Conservation (phyloP, 2,888 invertebrate species). For the Timandra comae region DNA sequence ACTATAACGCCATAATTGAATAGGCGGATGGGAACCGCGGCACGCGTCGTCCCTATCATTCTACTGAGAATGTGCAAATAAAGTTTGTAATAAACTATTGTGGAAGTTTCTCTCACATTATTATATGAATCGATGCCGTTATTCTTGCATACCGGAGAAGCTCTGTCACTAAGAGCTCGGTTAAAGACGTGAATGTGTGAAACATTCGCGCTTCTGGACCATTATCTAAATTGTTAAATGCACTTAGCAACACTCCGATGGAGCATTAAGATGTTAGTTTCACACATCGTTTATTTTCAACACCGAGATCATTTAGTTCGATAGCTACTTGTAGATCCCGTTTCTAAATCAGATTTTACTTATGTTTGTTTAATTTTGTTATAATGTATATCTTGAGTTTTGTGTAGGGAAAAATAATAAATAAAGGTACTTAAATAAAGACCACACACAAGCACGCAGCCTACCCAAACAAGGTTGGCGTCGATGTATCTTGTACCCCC, state of each 20-base stretch:
- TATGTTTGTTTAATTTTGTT: conserved; percentile 9
- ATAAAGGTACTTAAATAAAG: conserved; percentile 37
- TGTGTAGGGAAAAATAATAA: no score
- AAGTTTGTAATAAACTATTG: conserved; percentile 58
- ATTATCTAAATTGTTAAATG: conserved; percentile 67
- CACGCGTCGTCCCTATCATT: conserved; percentile 54
- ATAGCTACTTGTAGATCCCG: conserved; percentile 26
- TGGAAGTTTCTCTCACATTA: conserved; percentile 43
- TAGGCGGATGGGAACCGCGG: conserved; percentile 60
- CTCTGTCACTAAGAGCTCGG: conserved; percentile 40
- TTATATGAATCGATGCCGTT: conserved; percentile 47
- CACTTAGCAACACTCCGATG: conserved; percentile 47
- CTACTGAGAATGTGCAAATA: conserved; percentile 53
- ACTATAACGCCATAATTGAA: conserved; percentile 61
- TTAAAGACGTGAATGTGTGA: conserved; percentile 41
- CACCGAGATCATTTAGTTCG: conserved; percentile 25
- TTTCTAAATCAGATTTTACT: conserved; percentile 8
- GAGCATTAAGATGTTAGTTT: conserved; percentile 36
- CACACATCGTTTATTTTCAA: conserved; percentile 34
- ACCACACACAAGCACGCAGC: conserved; percentile 63
- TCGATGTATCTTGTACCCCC: conserved; percentile 41
- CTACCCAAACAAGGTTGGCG: conserved; percentile 59
- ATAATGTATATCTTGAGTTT: no score
- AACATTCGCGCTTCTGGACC: conserved; percentile 43
- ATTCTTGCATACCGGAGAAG: conserved; percentile 32